Evolutionary conservation across 2,113 vertebrate species (phyloP).

Genomic region (Herpailurus yagouaroundi): DNA sequence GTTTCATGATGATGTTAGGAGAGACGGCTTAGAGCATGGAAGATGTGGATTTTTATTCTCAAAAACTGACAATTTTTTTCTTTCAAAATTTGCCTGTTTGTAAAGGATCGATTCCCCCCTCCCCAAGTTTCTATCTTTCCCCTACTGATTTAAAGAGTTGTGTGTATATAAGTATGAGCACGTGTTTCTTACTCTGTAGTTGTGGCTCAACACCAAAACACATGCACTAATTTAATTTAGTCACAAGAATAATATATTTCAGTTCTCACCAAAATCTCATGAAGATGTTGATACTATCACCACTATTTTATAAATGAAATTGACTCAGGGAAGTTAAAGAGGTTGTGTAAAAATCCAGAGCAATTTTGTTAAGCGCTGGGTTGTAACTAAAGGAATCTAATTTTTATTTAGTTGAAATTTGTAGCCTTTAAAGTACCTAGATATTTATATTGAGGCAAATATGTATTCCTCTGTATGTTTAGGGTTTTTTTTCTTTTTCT

Average conservation of each 20-base stretch:
- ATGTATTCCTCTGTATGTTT: neutral
- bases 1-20: neutral
- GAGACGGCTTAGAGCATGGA: neutral
- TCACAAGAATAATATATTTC: neutral
- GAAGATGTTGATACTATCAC: neutral
- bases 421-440: slow-evolving; percentile 28
- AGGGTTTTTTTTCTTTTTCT: neutral
- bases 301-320: neutral
- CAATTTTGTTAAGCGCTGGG: neutral
- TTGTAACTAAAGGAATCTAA: neutral
- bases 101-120: neutral
- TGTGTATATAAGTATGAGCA: neutral
- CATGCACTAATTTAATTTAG: neutral
- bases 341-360: neutral
- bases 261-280: neutral
- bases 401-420: neutral
- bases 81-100: neutral
- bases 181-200: neutral
- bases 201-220: neutral
- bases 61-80: neutral
- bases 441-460: neutral
- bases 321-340: neutral
- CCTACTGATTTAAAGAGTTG: slow-evolving; percentile 7
- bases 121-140: neutral
- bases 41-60: neutral